phyloP scores from a whole-genome alignment of 2,888 invertebrate genomes.

The Ornithoptera alexandrae region DNA sequence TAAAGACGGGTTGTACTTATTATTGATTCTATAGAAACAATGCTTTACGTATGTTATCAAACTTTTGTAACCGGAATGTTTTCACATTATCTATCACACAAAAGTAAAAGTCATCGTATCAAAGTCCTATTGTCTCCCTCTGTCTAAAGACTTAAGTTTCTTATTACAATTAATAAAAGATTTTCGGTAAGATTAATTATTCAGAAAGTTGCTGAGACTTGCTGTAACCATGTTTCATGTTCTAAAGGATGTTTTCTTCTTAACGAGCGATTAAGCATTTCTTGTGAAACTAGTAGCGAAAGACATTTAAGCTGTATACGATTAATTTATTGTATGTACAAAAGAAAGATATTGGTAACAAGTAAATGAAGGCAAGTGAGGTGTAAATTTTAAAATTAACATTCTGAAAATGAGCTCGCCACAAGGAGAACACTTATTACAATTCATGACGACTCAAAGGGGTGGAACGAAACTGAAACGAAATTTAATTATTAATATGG shows the following conservation, averaged over 20 bases:
- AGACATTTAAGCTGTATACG: not conserved
- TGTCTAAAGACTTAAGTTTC: slow-evolving; percentile 2
- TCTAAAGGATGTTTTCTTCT: slow-evolving; percentile 12
- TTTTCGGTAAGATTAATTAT: slow-evolving; percentile 16
- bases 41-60: not conserved
- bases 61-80: not conserved
- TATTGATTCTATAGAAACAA: no score
- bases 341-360: not conserved
- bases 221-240: slow-evolving; percentile 9
- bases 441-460: slow-evolving; percentile 21
- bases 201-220: slow-evolving; percentile 16
- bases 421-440: slow-evolving; percentile 9
- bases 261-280: slow-evolving; percentile 1
- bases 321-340: not conserved
- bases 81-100: not conserved
- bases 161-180: slow-evolving; percentile 12
- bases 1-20: not conserved
- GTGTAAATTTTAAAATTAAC: not conserved
- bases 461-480: slow-evolving; percentile 12
- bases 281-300: slow-evolving; percentile 1
- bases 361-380: not conserved
- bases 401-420: not conserved
- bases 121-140: slow-evolving; percentile 1
- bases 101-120: not conserved
- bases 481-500: slow-evolving; percentile 21